These are phyloP conservation scores for Beris morrisii DNA, from an alignment of 2,888 invertebrate genomes.

Conservation along the genomic window DNA sequence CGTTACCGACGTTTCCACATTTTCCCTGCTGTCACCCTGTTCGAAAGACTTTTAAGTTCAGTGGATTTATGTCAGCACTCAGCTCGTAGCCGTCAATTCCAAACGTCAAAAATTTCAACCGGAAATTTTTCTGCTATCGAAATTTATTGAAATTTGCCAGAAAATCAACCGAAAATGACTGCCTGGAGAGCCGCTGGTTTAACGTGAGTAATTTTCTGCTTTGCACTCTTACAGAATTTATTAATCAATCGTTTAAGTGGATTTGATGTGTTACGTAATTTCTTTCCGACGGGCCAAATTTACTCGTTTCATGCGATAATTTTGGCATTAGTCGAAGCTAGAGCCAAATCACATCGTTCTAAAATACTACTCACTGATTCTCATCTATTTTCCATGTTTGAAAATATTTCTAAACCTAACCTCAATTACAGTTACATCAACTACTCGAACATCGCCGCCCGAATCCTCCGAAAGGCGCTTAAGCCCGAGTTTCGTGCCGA, in stretches of 20 bases:
- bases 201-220: slow-evolving; percentile 64
- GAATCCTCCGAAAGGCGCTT: slow-evolving; percentile 74
- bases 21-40: too few species aligned
- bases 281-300: too few species aligned
- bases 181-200: slow-evolving; percentile 81
- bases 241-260: neutral
- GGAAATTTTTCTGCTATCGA: neutral
- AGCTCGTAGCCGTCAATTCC: slow-evolving; percentile 1
- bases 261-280: slow-evolving; percentile 9
- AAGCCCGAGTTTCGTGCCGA: slow-evolving; percentile 75
- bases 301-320: too few species aligned
- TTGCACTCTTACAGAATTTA: neutral
- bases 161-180: slow-evolving; percentile 65
- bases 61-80: neutral
- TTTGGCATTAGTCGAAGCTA: too few species aligned
- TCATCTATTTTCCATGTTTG: too few species aligned
- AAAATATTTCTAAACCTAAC: neutral
- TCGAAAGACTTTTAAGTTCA: slow-evolving; percentile 2
- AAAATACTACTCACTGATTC: too few species aligned
- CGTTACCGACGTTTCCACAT: too few species aligned
- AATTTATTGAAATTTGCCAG: slow-evolving; percentile 10
- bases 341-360: too few species aligned
- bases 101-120: slow-evolving; percentile 5
- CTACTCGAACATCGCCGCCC: slow-evolving; percentile 92
- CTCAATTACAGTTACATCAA: slow-evolving; percentile 81